phyloP scores from a whole-genome alignment of 2,797 vertebrate genomes.

The Malurus splendens region DNA sequence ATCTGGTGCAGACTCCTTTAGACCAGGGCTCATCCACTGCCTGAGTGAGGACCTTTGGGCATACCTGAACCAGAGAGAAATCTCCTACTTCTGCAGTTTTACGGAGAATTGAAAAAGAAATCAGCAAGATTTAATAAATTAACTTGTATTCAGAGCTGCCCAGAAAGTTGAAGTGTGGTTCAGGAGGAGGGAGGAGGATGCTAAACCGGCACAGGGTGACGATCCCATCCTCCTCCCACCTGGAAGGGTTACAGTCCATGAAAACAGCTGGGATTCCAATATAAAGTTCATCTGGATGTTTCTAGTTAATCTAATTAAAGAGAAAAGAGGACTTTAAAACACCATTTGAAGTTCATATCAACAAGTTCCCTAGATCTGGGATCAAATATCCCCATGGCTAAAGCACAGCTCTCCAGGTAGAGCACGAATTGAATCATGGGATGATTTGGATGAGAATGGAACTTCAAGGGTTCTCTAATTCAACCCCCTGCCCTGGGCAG shows the following conservation, averaged over 20 bases:
- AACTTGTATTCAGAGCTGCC: not conserved
- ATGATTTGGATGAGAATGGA: not conserved
- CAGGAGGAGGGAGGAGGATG: not conserved
- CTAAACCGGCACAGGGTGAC: accelerated
- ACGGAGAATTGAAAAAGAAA: not conserved
- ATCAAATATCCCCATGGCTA: not conserved
- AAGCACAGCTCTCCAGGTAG: not conserved
- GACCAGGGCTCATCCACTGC: not conserved
- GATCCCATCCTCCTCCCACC: not conserved
- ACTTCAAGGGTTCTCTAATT: not conserved
- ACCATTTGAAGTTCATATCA: not conserved
- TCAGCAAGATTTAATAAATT: not conserved
- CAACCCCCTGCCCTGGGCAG: not conserved
- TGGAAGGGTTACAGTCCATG: not conserved
- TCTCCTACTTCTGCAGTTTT: not conserved
- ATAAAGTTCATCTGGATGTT: not conserved
- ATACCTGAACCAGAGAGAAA: not conserved
- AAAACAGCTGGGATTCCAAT: not conserved
- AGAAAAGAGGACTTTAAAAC: not conserved
- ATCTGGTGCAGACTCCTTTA: not conserved
- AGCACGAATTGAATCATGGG: not conserved
- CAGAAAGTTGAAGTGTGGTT: not conserved
- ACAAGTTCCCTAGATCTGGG: not conserved
- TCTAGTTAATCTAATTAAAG: not conserved
- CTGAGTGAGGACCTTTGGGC: not conserved